Evolutionary conservation across 2,888 invertebrate genomes (phyloP).

Genomic region (Epiblema foenella): DNA sequence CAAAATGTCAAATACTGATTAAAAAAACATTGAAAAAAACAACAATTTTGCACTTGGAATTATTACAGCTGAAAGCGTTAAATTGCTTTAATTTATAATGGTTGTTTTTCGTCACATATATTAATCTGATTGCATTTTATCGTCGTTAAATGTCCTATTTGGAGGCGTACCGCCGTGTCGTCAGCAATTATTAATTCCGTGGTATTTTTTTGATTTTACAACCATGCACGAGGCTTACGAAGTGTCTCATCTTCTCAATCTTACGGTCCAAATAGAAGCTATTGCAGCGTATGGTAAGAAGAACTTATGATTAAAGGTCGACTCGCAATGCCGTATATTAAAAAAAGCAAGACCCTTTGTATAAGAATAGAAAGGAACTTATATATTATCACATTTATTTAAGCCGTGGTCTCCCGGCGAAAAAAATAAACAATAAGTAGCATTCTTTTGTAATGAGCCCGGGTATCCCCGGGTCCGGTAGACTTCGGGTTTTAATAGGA

Average conservation of each 20-base stretch:
- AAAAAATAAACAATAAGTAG: too few species aligned
- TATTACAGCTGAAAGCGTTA: background rate
- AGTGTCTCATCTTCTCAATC: slow-evolving; percentile 91
- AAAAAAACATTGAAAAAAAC: background rate
- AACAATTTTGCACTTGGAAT: background rate
- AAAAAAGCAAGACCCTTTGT: too few species aligned
- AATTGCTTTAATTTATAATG: background rate
- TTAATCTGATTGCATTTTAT: background rate
- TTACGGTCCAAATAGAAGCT: slow-evolving; percentile 95
- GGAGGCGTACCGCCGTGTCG: slow-evolving; percentile 37
- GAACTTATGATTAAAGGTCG: slow-evolving; percentile 1
- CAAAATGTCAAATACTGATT: background rate
- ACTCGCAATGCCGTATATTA: background rate
- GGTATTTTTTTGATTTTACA: slow-evolving; percentile 36
- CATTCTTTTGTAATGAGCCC: too few species aligned
- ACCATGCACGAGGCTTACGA: slow-evolving; percentile 95
- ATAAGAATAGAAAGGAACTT: slow-evolving; percentile 27
- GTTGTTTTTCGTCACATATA: background rate
- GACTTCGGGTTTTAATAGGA: too few species aligned
- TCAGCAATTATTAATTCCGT: background rate
- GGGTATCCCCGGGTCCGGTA: too few species aligned
- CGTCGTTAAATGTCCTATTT: too few species aligned
- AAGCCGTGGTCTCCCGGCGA: too few species aligned
- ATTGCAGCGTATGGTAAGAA: slow-evolving; percentile 94
- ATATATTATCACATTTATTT: slow-evolving; percentile 5